Conservation (phyloP, 2,888 invertebrate genomes). For the Xestia sexstrigata region DNA sequence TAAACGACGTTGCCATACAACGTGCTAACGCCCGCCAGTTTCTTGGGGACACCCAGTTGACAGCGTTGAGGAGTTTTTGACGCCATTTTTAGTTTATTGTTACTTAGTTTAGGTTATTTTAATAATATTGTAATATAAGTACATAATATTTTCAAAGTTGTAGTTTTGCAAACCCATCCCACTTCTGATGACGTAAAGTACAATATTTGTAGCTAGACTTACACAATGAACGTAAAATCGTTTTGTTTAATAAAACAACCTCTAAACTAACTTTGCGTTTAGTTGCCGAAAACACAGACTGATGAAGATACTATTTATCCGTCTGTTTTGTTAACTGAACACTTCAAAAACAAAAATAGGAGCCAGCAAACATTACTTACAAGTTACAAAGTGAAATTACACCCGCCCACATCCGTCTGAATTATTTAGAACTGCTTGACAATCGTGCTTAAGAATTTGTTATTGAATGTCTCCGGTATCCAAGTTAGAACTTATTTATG, state of each 20-base stretch:
- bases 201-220: neutral
- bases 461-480: conserved; percentile 74
- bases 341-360: conserved; percentile 35
- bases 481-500: conserved; percentile 64
- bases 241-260: neutral
- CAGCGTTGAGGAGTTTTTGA: too few species aligned
- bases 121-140: neutral
- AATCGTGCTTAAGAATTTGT: conserved; percentile 81
- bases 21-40: neutral
- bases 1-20: neutral
- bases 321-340: neutral
- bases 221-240: neutral
- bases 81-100: too few species aligned
- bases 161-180: neutral
- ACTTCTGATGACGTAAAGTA: neutral
- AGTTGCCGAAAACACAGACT: neutral
- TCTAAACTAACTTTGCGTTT: neutral
- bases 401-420: conserved; percentile 72
- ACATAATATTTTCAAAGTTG: neutral
- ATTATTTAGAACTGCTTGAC: conserved; percentile 78
- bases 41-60: too few species aligned
- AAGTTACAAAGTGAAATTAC: conserved; percentile 65
- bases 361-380: conserved; percentile 43
- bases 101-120: neutral
- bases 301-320: neutral